Conservation (phyloP, 2,888 invertebrate species). For the Liopterus haemorrhoidalis region DNA sequence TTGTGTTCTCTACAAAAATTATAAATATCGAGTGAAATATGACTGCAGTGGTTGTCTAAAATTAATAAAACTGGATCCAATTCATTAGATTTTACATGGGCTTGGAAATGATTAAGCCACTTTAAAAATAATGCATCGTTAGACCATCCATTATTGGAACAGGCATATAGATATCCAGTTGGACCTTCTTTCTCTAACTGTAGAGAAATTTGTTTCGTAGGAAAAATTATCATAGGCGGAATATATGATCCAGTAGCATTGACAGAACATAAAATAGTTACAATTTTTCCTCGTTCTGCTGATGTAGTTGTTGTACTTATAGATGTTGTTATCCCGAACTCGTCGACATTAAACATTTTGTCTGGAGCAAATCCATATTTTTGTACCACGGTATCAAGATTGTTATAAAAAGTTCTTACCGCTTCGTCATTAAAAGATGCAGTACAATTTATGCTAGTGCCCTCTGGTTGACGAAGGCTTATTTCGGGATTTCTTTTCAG, state of each 20-base stretch:
- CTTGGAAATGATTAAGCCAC: slow-evolving; percentile 22
- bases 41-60: slow-evolving; percentile 20
- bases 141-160: slow-evolving; percentile 15
- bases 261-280: neutral
- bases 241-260: neutral
- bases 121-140: slow-evolving; percentile 22
- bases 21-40: slow-evolving; percentile 21
- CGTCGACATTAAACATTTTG: neutral
- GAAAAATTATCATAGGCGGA: neutral
- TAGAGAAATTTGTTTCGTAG: neutral
- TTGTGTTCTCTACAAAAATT: slow-evolving; percentile 18
- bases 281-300: neutral
- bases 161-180: neutral
- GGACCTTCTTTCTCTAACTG: too few species aligned
- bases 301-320: neutral
- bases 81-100: slow-evolving; percentile 16
- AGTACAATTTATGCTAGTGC: too few species aligned
- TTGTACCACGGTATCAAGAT: too few species aligned
- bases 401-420: too few species aligned
- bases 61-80: slow-evolving; percentile 14
- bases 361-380: too few species aligned
- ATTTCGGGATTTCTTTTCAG: slow-evolving; percentile 18
- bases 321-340: neutral
- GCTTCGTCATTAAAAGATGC: too few species aligned
- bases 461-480: slow-evolving; percentile 22